A percentile compares a stretch with the other conserved stretches of the same genome.
Evolutionary conservation across 2,113 vertebrate genomes (phyloP).

Genomic region (Macheiramphus alcinus): DNA sequence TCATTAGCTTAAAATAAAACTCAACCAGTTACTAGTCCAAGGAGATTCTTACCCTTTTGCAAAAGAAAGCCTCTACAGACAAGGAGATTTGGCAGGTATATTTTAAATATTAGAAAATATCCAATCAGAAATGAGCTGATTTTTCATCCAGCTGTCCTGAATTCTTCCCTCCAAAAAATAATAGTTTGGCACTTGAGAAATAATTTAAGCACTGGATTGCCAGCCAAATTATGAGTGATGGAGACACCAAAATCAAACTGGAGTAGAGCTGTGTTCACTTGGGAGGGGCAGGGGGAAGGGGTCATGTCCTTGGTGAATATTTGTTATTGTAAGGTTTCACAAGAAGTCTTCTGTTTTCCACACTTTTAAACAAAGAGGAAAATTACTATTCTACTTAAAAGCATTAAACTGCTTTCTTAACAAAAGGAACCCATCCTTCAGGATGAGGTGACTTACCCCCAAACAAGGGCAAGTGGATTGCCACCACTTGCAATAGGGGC

Average conservation of each 20-base stretch:
- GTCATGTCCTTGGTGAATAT: background rate
- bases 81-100: background rate
- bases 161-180: background rate
- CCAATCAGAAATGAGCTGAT: background rate
- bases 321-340: background rate
- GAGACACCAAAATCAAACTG: background rate
- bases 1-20: background rate
- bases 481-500: background rate
- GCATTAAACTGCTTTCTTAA: background rate
- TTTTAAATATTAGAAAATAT: background rate
- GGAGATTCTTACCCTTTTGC: background rate
- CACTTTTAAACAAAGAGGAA: background rate
- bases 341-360: background rate
- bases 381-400: background rate
- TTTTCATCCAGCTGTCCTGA: background rate
- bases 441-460: background rate
- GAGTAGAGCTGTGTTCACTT: background rate
- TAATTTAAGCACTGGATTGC: background rate
- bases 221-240: background rate
- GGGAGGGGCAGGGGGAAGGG: background rate
- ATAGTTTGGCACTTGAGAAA: background rate
- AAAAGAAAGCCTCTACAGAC: background rate
- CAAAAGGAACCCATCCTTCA: background rate
- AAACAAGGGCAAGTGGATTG: background rate
- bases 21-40: background rate